Evolutionary conservation across 2,888 invertebrate genomes (phyloP), one percentile per base, ranked within the genome.

Genomic region (Ichneumon xanthorius): DNA sequence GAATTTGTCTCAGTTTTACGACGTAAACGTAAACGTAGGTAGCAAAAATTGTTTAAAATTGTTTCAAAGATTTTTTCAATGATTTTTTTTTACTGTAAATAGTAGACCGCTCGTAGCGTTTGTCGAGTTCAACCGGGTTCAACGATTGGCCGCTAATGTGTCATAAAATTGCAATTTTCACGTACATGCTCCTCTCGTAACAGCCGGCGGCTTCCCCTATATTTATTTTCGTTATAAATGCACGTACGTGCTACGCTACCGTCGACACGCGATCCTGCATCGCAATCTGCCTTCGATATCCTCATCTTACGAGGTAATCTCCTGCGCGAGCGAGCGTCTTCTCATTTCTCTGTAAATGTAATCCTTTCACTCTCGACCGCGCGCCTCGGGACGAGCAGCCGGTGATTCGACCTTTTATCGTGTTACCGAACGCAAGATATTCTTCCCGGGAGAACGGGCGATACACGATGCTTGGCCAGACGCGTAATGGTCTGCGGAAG

Each of bases 281-380:
- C 61, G 26, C n/a, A 30, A 30, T 61, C 71, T 33, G 19, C 19
- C 73, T 61, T 19, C 61, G 40, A 73, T 73, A 45, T 61, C 61
- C 58, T 73, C 61, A 61, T 61, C 30, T 16, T 61, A 14, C 61
- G 61, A 30, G 61, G 26, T 61, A 19, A 14, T 26, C 30, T 33
- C 61, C 4, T 4, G 58, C 5, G 1, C 58, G 40, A n/a, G 40
- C 22, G 11, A 16, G 22, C 37, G 33, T 26, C 70, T 58, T 53
- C 73, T 73, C 73, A 45, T 73, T 73, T 73, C 73, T 73, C 73
- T 33, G 83, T 67, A 72, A 72, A 73, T 81, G 76, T 72, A 86
- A 83, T 86, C 88, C 88, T 88, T 88, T 88, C 88, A 88, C 88
- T 88, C 87, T 88, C 87, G 48, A 84, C 86, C 73, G 65, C 77